phyloP scores from a whole-genome alignment of 1,140 invertebrate genomes.

The Coenobita brevimanus region DNA sequence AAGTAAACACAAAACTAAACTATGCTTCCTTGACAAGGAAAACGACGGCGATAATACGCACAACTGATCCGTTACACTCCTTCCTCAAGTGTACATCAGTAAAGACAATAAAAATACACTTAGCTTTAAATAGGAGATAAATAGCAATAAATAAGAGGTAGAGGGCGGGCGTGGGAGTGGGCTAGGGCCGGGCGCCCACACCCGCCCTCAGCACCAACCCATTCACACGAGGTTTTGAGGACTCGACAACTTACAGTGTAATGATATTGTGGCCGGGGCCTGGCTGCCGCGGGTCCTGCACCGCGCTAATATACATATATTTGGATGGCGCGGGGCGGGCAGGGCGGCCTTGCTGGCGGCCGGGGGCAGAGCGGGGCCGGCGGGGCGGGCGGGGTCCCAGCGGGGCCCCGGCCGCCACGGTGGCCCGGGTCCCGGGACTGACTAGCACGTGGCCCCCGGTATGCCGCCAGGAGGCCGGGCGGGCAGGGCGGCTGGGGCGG shows the following conservation, averaged over 20 bases:
- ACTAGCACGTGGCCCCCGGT: constrained; percentile 54
- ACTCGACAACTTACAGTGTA: constrained; percentile 64
- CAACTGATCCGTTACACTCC: constrained; percentile 49
- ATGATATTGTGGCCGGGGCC: constrained; percentile 42
- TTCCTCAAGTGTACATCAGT: constrained; percentile 59
- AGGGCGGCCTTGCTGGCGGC: background rate
- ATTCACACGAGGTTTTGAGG: constrained; percentile 65
- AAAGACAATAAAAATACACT: constrained; percentile 67
- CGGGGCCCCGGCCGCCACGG: constrained; percentile 37
- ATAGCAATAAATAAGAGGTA: constrained; percentile 61
- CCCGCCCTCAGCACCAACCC: constrained; percentile 37
- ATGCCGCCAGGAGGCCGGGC: background rate
- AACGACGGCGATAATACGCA: constrained; percentile 33
- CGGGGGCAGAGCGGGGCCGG: constrained; percentile 4
- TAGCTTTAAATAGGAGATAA: constrained; percentile 66
- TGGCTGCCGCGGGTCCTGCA: constrained; percentile 15
- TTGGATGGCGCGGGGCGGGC: constrained; percentile 58
- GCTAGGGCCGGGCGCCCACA: background rate
- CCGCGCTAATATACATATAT: constrained; percentile 64
- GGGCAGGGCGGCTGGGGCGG: constrained; percentile 12
- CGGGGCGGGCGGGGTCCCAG: background rate
- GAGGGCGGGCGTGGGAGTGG: background rate
- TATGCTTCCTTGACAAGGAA: constrained; percentile 39
- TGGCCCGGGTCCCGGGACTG: constrained; percentile 48
- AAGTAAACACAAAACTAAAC: constrained; percentile 55